Evolutionary conservation across 1,140 invertebrate genomes (phyloP).

Genomic region (Hyphantria cunea): DNA sequence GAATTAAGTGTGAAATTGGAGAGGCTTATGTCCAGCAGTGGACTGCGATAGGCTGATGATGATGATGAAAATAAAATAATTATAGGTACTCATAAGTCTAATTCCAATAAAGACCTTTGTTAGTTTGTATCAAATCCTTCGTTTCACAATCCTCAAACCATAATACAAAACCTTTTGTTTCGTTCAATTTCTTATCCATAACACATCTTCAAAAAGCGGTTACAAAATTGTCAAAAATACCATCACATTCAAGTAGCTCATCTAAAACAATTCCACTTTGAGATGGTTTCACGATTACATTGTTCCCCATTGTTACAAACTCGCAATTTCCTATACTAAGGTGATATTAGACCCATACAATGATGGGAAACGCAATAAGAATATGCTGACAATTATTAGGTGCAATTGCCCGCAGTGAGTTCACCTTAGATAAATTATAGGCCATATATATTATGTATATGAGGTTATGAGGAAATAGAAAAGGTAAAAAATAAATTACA

Average conservation of each 20-base stretch:
- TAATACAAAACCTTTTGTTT: not conserved
- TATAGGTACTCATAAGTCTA: no score
- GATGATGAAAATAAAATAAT: no score
- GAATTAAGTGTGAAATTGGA: no score
- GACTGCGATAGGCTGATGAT: no score
- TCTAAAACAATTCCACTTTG: slow-evolving; percentile 27
- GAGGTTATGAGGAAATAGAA: slow-evolving; percentile 8
- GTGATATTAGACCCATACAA: slow-evolving; percentile 35
- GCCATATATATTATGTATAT: slow-evolving; percentile 10
- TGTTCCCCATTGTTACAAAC: slow-evolving; percentile 28
- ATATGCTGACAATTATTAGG: slow-evolving; percentile 42
- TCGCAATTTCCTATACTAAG: slow-evolving; percentile 27
- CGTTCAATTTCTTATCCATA: not conserved
- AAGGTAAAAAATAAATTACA: slow-evolving; percentile 17
- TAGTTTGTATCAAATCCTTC: no score
- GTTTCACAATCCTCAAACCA: no score
- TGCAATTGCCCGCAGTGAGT: slow-evolving; percentile 43
- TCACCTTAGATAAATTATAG: slow-evolving; percentile 29
- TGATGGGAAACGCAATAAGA: slow-evolving; percentile 39
- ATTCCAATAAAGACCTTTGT: no score
- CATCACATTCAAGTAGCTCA: not conserved
- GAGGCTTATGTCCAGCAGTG: no score
- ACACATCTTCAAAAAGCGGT: not conserved
- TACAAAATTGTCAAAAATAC: slow-evolving; percentile 2
- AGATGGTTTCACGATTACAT: slow-evolving; percentile 24